Evolutionary conservation across 2,797 vertebrate genomes (phyloP), one percentile per base, ranked within the genome.

Genomic region (Tympanoctomys barrerae): DNA sequence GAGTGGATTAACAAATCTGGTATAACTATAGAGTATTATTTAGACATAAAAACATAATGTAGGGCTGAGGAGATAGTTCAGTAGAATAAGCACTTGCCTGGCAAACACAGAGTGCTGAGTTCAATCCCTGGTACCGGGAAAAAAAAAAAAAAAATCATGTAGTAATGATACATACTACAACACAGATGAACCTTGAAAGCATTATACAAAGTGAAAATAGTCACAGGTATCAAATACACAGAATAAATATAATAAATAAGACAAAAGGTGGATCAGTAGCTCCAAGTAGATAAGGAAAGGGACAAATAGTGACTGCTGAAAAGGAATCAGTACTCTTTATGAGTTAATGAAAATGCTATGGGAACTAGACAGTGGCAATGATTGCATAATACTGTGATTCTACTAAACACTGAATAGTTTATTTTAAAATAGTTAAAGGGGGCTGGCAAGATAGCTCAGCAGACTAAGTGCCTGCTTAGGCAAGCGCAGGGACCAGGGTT

Each of bases 341-440:
- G 24, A 36, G 24, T 22, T 66, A 39, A 73, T 87, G 31, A 89
- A 83, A 89, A 87, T 78, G 39, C 46, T 93, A 49, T 64, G 26
- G 46, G 46, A 97, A 77, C 31, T 59, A 87, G 75, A 79, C 0
- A 71, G 57, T 85, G 19, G 24, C 26, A 19, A 92, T 71, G 36
- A n/a, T 4, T 85, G 31, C 21, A 78, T 24, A 84, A 85, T 28
- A 79, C 13, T 79, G 22, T 18, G 16, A 88, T 33, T 82, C 9
- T 66, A 83, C 68, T 73, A 90, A 96, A 96, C 49, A 80, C 2
- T 85, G 31, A 92, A 59, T 4, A 31, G 7, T 79, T 88, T 26
- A 73, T 59, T 95, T 89, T 66, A 46, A 89, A 92, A 92, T 21
- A 7, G 61, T 75, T 95, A 73, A 73, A 90, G 86, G 77, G 52